phyloP scores from a whole-genome alignment of 2,113 vertebrate species.

The Perca schrenkii region DNA sequence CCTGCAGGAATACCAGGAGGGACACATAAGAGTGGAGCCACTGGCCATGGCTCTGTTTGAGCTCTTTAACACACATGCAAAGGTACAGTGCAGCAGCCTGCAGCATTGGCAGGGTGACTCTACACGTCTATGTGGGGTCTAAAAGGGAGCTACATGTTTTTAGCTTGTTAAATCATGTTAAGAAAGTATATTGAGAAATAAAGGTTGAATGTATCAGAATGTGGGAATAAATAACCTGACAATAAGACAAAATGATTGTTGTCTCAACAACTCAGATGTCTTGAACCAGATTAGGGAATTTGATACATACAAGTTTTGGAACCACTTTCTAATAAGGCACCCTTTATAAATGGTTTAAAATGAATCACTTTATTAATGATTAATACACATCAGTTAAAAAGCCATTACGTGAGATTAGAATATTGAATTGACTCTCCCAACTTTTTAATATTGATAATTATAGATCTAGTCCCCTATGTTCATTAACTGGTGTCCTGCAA shows the following conservation, averaged over 20 bases:
- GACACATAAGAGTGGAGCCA: slow-evolving; percentile 88
- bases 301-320: too few species aligned
- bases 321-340: too few species aligned
- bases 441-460: too few species aligned
- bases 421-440: too few species aligned
- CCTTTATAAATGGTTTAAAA: background rate
- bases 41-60: slow-evolving; percentile 93
- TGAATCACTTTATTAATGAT: background rate
- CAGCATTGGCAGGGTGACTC: background rate
- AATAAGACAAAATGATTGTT: background rate
- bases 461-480: too few species aligned
- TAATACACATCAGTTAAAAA: background rate
- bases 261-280: too few species aligned
- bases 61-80: slow-evolving; percentile 95
- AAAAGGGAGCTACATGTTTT: background rate
- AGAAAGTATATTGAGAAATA: background rate
- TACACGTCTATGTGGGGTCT: background rate
- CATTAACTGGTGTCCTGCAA: too few species aligned
- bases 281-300: too few species aligned
- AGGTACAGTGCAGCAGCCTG: slow-evolving; percentile 87
- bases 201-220: background rate
- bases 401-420: too few species aligned
- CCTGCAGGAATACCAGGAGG: slow-evolving; percentile 91
- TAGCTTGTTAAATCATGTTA: background rate
- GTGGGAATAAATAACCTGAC: background rate